These are phyloP conservation scores for Lasioglossum leucozonium DNA, from an alignment of 2,888 invertebrate genomes.

Conservation along the genomic window DNA sequence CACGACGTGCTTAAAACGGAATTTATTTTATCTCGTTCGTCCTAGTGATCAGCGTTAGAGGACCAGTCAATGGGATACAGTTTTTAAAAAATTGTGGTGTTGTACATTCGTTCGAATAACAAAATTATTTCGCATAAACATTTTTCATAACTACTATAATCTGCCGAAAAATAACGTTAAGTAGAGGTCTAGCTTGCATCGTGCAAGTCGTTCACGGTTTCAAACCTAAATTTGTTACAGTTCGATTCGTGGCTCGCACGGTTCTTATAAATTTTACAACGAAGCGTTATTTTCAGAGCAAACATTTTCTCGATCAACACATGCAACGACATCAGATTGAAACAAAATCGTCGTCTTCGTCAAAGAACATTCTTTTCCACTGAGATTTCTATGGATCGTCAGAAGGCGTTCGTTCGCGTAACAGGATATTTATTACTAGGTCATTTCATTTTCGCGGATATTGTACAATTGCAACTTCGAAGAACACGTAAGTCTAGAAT, in stretches of 20 bases:
- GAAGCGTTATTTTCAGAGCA: background rate
- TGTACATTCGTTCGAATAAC: no score
- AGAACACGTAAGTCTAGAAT: background rate
- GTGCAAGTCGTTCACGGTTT: background rate
- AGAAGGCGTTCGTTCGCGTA: background rate
- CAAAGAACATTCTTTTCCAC: background rate
- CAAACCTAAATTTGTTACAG: background rate
- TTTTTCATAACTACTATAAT: background rate
- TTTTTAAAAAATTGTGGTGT: background rate
- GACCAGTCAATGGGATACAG: background rate
- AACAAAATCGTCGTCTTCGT: background rate
- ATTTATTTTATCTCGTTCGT: background rate
- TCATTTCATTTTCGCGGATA: background rate
- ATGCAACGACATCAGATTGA: background rate
- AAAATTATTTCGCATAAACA: background rate
- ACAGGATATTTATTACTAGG: background rate
- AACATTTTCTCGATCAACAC: background rate
- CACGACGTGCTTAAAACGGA: background rate
- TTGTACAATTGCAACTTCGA: background rate
- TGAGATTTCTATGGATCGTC: background rate
- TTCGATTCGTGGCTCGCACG: background rate
- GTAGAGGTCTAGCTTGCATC: background rate
- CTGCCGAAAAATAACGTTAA: background rate
- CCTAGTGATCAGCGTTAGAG: conserved; percentile 11
- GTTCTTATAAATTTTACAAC: background rate